Evolutionary conservation across 2,888 invertebrate species (phyloP), one percentile per base, ranked within the genome.

Genomic region (Pandemis heparana): DNA sequence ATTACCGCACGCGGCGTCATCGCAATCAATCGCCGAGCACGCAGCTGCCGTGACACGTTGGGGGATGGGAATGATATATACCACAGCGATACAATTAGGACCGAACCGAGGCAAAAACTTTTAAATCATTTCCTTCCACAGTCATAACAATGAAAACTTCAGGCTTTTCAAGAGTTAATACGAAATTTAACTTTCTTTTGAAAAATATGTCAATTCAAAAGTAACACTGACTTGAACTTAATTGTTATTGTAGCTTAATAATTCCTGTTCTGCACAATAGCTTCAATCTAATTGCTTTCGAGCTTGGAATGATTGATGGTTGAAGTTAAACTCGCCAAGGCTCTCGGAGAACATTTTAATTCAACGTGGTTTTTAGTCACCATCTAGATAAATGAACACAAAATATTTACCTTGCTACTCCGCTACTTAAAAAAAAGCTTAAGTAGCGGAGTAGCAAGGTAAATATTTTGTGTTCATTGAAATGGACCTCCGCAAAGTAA

Each of bases 41-140:
- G 60, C 60, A n/a, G 12, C 41, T 7, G 56, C 38, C 32, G 64
- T 43, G 70, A 38, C 59, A 9, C n/a, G 41, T n/a, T n/a, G 32
- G 64, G 38, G 23, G 23, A 32, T 32, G 23, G 23, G 1, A 32
- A 32, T 32, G 23, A 32, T 32, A 32, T 32, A 32, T 32, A 32
- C 23, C 59, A 38, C 41, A 46, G 18, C 63, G 61, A 51, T 61
- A 71, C 41, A 48, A 61, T 51, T 16, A 48, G 43, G 59, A 10
- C 23, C 46, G 16, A 68, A 60, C 18, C 38, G 41, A 7, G 46
- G 62, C 60, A n/a, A 41, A 9, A 63, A 46, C 43, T 63, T 14
- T 63, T 63, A n/a, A 60, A 60, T 60, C 38, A 60, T 60, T 60
- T 60, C 60, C 60, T 60, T 23, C 56, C 56, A 23, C 38, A 12